phyloP scores from a whole-genome alignment of 2,888 invertebrate genomes.

The Apodemia mormo region DNA sequence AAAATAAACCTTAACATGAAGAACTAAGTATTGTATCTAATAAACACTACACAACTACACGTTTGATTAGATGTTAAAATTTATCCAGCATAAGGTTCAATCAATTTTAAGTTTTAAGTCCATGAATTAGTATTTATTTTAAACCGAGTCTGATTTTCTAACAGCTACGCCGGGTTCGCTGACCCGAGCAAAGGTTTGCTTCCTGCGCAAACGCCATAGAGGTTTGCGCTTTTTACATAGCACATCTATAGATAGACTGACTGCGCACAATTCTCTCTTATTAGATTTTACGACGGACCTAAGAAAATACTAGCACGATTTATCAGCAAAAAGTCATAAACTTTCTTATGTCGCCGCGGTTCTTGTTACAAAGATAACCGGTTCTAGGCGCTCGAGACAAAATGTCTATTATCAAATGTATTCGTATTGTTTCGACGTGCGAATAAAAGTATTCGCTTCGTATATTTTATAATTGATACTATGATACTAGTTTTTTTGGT shows the following conservation, averaged over 20 bases:
- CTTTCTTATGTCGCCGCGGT: slow-evolving; percentile 26
- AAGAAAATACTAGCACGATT: slow-evolving; percentile 40
- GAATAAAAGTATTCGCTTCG: neutral
- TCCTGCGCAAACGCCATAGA: slow-evolving; percentile 51
- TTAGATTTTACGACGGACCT: slow-evolving; percentile 43
- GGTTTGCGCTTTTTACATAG: slow-evolving; percentile 47
- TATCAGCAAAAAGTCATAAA: slow-evolving; percentile 38
- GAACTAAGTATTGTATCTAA: slow-evolving; percentile 38
- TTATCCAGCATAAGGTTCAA: slow-evolving; percentile 30
- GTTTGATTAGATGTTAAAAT: slow-evolving; percentile 65
- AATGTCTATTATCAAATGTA: slow-evolving; percentile 8
- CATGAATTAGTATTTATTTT: slow-evolving; percentile 41
- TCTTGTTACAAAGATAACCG: slow-evolving; percentile 28
- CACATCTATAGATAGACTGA: slow-evolving; percentile 35
- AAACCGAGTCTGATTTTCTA: slow-evolving; percentile 41
- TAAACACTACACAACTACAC: slow-evolving; percentile 46
- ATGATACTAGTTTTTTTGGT: too few relatives aligned
- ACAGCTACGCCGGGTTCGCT: slow-evolving; percentile 58
- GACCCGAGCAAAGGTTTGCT: slow-evolving; percentile 59
- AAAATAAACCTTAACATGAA: slow-evolving; percentile 39
- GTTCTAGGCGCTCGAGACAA: neutral
- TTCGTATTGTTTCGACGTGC: neutral
- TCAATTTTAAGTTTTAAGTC: slow-evolving; percentile 33
- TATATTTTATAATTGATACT: too few relatives aligned
- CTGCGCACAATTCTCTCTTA: slow-evolving; percentile 42